Evolutionary conservation across 2,113 vertebrate genomes (phyloP).

Genomic region (Fulica atra): DNA sequence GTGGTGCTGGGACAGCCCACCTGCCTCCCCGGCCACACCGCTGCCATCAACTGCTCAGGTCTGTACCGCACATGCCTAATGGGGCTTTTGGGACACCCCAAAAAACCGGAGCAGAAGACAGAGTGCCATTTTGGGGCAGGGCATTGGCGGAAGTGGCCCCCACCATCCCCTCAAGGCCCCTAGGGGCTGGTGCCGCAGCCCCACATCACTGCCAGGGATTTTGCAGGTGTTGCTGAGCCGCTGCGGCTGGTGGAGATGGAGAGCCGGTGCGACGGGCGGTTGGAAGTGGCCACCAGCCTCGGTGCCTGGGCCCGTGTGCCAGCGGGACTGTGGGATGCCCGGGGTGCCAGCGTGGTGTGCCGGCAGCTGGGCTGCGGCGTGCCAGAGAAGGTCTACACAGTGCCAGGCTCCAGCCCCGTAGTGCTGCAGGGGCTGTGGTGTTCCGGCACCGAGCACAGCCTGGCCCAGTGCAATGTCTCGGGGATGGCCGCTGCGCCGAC

Average conservation of each 20-base stretch:
- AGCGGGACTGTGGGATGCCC: background rate
- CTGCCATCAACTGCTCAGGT: background rate
- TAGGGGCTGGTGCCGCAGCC: background rate
- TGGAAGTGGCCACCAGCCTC: background rate
- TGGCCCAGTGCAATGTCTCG: too few species aligned
- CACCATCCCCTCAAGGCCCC: too few species aligned
- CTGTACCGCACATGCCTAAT: fast-evolving
- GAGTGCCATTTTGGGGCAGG: background rate
- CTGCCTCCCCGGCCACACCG: background rate
- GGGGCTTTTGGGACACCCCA: background rate
- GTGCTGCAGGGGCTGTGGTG: too few species aligned
- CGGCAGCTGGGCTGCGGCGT: slow-evolving; percentile 84
- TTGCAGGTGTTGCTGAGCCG: too few species aligned
- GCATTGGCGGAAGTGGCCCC: too few species aligned
- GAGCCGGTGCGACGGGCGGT: background rate
- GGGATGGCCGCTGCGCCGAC: too few species aligned
- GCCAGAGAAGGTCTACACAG: background rate
- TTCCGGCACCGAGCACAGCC: too few species aligned
- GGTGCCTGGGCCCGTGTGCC: background rate
- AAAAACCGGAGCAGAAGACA: fast-evolving
- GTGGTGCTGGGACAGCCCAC: background rate
- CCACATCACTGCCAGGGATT: background rate
- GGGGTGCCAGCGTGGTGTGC: slow-evolving; percentile 73
- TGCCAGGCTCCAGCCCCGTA: fast-evolving
- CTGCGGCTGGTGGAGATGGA: background rate